Base-by-base conservation (phyloP, 2,888 invertebrate genomes). In the Sylvicola cinctus region DNA sequence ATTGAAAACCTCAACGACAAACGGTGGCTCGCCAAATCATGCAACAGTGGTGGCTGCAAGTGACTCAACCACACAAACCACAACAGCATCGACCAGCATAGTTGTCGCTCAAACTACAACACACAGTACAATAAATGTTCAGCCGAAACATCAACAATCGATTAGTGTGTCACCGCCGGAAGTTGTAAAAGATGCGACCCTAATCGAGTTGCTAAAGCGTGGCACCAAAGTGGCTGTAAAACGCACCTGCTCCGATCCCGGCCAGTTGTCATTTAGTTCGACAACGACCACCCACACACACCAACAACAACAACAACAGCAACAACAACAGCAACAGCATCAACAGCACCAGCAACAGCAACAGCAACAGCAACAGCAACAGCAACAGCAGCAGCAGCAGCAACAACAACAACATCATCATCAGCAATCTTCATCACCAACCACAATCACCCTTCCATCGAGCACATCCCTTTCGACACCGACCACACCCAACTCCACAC, bases 131-230 rank as follows among this genome's bases (percentile, higher is more conserved):
- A 20, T 20, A 20, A 20, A 20, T 20, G 20, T 20, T 20, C 20
- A 20, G 20, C 5, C 20, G 20, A 20, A 20, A 20, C 20, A 20
- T 20, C 20, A 20, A 20, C 20, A 20, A 20, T 20, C 20, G 20
- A 20, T 20, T 20, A 20, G 20, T 20, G 20, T 20, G 8, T 20
- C 20, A 20, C 20, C 20, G 20, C 20, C 4, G 20, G 20, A 20
- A 20, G 20, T 20, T 20, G 20, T 20, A 6, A 75, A 78, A 53
- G 80, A 80, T 42, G 79, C 80, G 39, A 77, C 79, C 4, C 60
- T 81, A 29, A 79, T 80, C 40, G 81, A 80, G 53, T 62, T 81
- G 36, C 60, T 81, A 32, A 83, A 80, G 57, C 67, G 74, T 40
- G 72, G 73, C 30, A 61, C 66, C 15, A 74, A 70, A 58, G 67